Evolutionary conservation across 2,888 invertebrate species (phyloP), one percentile per base, ranked within the genome.

Genomic region (Sphaerophoria taeniata): DNA sequence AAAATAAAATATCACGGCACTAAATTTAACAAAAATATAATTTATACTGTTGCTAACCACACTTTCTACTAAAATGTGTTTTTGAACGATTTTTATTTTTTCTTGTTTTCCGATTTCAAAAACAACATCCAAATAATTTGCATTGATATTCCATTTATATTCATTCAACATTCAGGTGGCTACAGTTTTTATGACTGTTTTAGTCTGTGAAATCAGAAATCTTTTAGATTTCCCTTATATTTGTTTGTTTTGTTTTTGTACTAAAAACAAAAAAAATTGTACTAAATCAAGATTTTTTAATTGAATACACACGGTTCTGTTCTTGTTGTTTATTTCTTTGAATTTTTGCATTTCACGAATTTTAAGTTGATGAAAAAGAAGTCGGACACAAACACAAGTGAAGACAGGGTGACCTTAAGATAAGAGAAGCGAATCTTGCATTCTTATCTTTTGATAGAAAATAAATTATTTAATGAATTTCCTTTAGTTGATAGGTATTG

Each of bases 81-180:
- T 63, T 6, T 60, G 6, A 24, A 24, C 24, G 24, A 24, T 61
- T 12, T 53, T 14, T 47, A 49, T 9, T 72, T 36, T 69, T 60
- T 58, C 55, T 34, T 11, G 53, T 51, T 33, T 43, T 11, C 11
- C 69, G 55, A 45, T 74, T 78, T 69, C 12, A 74, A 81, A 74
- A 83, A 65, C 63, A 65, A 76, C 60, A 61, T 67, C 9, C 58
- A 77, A 24, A 24, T 24, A 24, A 83, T 82, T 84, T 78, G 80
- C 82, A 73, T 83, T 75, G 67, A 82, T 74, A 77, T 65, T 58
- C 72, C 36, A 77, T 76, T 83, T 69, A 80, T 78, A 83, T 83
- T 79, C 83, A 78, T 43, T 47, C 39, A 70, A 24, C 63, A 56
- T 78, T 79, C 74, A 71, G 78, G 69, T 73, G 72, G 60, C 36